Evolutionary conservation across 2,797 vertebrate species (phyloP).

Genomic region (Acrossocheilus fasciatus): DNA sequence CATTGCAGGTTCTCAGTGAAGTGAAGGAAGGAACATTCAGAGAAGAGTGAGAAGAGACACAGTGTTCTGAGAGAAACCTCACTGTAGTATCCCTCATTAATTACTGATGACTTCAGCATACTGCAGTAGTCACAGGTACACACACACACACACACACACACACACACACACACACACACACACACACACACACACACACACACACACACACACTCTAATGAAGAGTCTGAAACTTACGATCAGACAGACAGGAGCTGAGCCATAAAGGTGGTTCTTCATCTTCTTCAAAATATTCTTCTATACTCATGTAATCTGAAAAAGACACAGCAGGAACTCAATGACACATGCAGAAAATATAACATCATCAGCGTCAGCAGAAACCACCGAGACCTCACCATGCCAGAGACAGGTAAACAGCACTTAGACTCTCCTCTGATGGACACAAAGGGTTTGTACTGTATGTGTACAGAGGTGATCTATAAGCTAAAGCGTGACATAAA

Average conservation of each 20-base stretch:
- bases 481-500: conserved; percentile 34
- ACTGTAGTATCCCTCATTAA: conserved; percentile 2
- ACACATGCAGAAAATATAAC: conserved; percentile 20
- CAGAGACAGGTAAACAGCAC: conserved; percentile 48
- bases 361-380: conserved; percentile 14
- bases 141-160: neutral
- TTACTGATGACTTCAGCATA: neutral
- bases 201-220: neutral
- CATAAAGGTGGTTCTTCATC: conserved; percentile 84
- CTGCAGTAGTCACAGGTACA: neutral
- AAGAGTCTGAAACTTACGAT: conserved; percentile 63
- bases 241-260: conserved; percentile 78
- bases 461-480: conserved; percentile 28
- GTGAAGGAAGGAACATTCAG: neutral
- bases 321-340: conserved; percentile 23
- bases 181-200: neutral
- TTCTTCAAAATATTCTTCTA: conserved; percentile 83
- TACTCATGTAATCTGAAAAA: conserved; percentile 81
- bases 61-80: neutral
- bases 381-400: conserved; percentile 31
- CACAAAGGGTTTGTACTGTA: conserved; percentile 14
- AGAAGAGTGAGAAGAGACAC: conserved; percentile 24
- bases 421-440: conserved; percentile 35
- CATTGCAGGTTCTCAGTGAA: neutral
- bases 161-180: neutral